phyloP scores from a whole-genome alignment of 2,797 vertebrate genomes.

The Propithecus perrieri region DNA sequence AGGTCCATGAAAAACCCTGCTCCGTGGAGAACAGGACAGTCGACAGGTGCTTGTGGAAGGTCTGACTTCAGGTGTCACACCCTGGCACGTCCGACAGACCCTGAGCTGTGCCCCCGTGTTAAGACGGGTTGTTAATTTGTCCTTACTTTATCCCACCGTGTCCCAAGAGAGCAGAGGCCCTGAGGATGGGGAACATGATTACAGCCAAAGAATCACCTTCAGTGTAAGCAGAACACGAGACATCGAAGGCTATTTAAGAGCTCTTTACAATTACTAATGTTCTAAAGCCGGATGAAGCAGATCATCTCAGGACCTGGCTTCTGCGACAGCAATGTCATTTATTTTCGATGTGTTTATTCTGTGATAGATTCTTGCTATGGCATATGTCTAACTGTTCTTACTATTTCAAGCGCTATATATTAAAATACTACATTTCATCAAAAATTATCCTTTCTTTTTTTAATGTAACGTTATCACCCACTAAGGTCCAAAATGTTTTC shows the following conservation, averaged over 20 bases:
- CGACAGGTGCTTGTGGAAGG: background rate
- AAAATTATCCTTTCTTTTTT: conserved; percentile 20
- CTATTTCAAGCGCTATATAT: background rate
- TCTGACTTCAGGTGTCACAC: background rate
- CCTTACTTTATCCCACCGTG: background rate
- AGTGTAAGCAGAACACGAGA: background rate
- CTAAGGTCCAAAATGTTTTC: background rate
- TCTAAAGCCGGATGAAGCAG: background rate
- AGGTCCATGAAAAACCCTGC: background rate
- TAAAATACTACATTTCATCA: background rate
- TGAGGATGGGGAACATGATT: background rate
- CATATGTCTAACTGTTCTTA: background rate
- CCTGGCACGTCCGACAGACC: background rate
- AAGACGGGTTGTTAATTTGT: background rate
- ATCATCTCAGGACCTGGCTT: background rate
- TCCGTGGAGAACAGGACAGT: background rate
- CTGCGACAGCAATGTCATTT: fast-evolving
- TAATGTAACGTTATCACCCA: background rate
- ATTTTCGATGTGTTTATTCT: background rate
- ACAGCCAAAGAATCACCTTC: background rate
- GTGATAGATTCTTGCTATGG: background rate
- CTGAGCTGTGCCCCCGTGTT: background rate
- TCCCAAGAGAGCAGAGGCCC: background rate
- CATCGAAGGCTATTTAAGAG: background rate
- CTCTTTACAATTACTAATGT: background rate